phyloP scores from a whole-genome alignment of 2,888 invertebrate genomes.

The Bombyx huttoni region DNA sequence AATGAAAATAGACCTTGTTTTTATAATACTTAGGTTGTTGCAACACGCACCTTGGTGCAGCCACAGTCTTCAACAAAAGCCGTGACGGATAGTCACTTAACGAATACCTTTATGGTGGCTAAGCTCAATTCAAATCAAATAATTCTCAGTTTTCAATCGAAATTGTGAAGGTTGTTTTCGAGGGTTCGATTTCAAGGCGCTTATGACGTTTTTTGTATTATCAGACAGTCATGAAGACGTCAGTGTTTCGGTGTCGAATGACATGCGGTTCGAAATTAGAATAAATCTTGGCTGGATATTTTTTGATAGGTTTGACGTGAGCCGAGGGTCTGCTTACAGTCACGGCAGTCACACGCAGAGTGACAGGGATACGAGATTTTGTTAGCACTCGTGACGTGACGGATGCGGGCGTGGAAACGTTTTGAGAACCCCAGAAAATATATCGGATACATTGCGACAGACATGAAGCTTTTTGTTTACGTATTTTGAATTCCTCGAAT shows the following conservation, averaged over 20 bases:
- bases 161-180: constrained; percentile 13
- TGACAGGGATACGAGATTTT: constrained; percentile 34
- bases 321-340: constrained; percentile 21
- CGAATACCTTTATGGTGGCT: constrained; percentile 49
- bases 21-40: constrained; percentile 11
- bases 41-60: constrained; percentile 11
- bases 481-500: not conserved
- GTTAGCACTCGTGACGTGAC: constrained; percentile 15
- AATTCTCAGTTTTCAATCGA: constrained; percentile 1
- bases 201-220: constrained; percentile 18
- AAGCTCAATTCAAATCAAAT: constrained; percentile 3
- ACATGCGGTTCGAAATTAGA: constrained; percentile 51
- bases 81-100: constrained; percentile 55
- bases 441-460: not conserved
- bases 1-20: constrained; percentile 14
- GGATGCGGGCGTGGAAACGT: not conserved
- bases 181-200: constrained; percentile 1
- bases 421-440: not conserved
- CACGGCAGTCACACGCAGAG: constrained; percentile 10
- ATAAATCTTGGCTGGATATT: constrained; percentile 62
- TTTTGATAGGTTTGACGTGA: constrained; percentile 46
- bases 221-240: constrained; percentile 52
- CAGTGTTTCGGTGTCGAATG: constrained; percentile 53
- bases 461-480: not conserved
- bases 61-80: constrained; percentile 29